Base-by-base conservation (phyloP, 2,113 vertebrate species). In the Aplodontia rufa region DNA sequence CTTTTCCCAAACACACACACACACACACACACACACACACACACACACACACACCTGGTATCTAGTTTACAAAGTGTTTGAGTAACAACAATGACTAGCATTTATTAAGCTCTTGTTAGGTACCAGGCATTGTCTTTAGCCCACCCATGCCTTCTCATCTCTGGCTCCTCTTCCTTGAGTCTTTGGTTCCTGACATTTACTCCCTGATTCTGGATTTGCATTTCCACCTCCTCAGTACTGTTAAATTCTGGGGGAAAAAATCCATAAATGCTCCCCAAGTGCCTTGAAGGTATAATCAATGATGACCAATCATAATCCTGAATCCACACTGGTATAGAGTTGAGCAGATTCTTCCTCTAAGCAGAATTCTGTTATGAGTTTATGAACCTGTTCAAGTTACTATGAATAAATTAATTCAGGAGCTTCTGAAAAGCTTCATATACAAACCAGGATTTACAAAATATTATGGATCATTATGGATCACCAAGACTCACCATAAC, bases 391-490 rank as follows among this genome's bases (percentile, higher is more conserved):
- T 72, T 94, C 37, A 24, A 30, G 42, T 84, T 49, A 82, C 42
- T 51, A 13, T 24, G 35, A 84, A n/a, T 64, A 89, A 81, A 94
- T 95, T 93, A 71, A 64, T 86, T 95, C 58, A 71, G 79, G 79
- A 91, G 55, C n/a, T 78, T 85, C 22, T 80, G n/a, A 45, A 89
- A 88, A 90, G 35, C 45, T 51, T 58, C 55, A 20, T 16, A 19
- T 30, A 89, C 2, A 19, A 92, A 95, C 58, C 26, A 91, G 71
- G 74, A 68, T 78, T 92, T 72, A 78, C 5, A 71, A 79, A 94
- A 30, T 40, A 84, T 81, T 88, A 91, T 72, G 40, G 28, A 35
- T 86, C 32, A 45, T 53, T n/a, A 72, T 79, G 81, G 64, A 82
- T 92, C n/a, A 90, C 69, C 49, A 93, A 95, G 42, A n/a, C 37